Evolutionary conservation across 2,797 vertebrate species (phyloP).

Genomic region (Urophycis tenuis): DNA sequence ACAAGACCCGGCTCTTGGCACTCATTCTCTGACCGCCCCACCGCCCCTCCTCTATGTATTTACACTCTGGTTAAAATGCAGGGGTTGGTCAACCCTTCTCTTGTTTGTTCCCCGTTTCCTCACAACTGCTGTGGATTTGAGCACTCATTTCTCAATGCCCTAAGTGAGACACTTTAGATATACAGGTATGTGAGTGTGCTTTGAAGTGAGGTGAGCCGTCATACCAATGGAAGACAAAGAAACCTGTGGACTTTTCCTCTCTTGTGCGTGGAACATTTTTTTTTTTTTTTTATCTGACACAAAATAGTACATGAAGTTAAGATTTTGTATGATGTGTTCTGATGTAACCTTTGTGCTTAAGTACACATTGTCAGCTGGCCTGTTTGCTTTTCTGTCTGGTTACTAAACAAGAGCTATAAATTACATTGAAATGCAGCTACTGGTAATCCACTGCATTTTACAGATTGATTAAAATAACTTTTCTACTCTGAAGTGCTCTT

Average conservation of each 20-base stretch:
- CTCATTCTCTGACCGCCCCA: constrained; percentile 7
- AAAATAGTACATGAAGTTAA: not conserved
- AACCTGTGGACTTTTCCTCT: not conserved
- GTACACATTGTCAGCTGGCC: not conserved
- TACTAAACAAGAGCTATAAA: not conserved
- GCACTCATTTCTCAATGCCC: not conserved
- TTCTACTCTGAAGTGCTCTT: not conserved
- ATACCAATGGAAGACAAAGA: not conserved
- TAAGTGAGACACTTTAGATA: not conserved
- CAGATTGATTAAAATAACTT: not conserved
- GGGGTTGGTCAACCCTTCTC: not conserved
- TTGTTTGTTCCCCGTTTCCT: constrained; percentile 24
- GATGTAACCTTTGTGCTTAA: not conserved
- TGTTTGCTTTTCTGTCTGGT: not conserved
- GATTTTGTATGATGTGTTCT: not conserved
- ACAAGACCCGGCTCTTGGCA: not conserved
- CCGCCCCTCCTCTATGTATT: not conserved
- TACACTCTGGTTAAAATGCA: constrained; percentile 15
- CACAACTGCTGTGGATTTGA: constrained; percentile 27
- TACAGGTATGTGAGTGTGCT: not conserved
- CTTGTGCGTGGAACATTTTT: not conserved
- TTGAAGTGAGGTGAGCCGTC: not conserved
- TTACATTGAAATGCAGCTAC: not conserved
- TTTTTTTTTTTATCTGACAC: not conserved
- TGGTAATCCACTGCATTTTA: not conserved